Conservation (phyloP, 2,113 vertebrate genomes). For the Serinus canaria region DNA sequence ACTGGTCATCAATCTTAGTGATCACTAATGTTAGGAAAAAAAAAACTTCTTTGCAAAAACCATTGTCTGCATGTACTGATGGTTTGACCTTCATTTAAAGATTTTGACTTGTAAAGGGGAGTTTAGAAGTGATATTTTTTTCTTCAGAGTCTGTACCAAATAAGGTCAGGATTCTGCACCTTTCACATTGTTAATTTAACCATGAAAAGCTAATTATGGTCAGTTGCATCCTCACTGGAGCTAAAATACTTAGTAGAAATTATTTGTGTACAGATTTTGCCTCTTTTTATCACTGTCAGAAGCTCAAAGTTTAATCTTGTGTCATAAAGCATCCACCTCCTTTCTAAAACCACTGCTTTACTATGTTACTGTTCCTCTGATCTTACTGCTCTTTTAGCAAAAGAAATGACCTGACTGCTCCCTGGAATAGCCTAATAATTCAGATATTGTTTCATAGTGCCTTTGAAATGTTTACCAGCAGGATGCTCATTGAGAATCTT, state of each 20-base stretch:
- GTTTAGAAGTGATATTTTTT: neutral
- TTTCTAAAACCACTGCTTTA: neutral
- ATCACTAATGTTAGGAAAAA: neutral
- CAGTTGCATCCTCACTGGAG: neutral
- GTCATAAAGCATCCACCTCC: neutral
- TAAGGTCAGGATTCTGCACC: neutral
- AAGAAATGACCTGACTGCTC: slow-evolving; percentile 4
- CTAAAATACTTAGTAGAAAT: neutral
- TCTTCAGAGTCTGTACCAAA: neutral
- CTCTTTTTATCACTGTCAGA: neutral
- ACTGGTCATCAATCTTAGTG: neutral
- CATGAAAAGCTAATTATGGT: neutral
- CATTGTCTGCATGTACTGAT: neutral
- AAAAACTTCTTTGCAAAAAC: neutral
- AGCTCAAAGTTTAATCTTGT: neutral
- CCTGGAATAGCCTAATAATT: slow-evolving; percentile 28
- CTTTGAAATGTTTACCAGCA: slow-evolving; percentile 44
- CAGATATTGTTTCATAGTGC: neutral
- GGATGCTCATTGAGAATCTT: neutral
- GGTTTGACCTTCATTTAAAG: neutral
- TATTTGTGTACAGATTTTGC: neutral
- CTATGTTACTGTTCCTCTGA: neutral
- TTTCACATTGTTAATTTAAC: slow-evolving; percentile 13
- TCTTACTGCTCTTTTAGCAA: neutral
- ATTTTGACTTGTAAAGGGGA: neutral